phyloP scores from a whole-genome alignment of 92 coral and sea anemone genomes.

The Actinostola sp. region DNA sequence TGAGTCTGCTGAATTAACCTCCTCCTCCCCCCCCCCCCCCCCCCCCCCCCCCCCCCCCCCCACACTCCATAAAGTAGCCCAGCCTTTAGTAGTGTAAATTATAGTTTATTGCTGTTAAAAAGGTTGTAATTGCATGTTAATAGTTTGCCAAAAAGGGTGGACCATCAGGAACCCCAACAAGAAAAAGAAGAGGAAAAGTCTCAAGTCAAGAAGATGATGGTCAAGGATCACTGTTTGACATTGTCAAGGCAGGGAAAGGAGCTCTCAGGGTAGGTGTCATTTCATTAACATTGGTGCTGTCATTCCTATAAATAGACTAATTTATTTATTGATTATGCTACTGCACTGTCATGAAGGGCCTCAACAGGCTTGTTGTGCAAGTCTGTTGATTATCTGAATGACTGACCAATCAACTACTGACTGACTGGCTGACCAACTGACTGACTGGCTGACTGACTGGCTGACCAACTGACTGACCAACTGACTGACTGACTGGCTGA shows the following conservation, averaged over 20 bases:
- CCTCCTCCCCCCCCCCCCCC: too few relatives aligned
- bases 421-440: too few relatives aligned
- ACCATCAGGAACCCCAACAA: constrained; percentile 38
- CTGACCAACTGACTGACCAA: too few relatives aligned
- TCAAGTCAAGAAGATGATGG: constrained; percentile 61
- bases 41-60: too few relatives aligned
- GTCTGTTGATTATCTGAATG: too few relatives aligned
- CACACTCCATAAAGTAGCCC: too few relatives aligned
- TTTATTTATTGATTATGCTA: background rate
- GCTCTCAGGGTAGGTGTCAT: constrained; percentile 76
- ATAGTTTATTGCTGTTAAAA: background rate
- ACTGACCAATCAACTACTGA: too few relatives aligned
- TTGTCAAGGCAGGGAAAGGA: constrained; percentile 88
- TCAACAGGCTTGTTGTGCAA: too few relatives aligned
- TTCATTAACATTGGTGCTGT: background rate
- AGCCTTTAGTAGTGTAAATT: too few relatives aligned
- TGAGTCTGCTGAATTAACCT: too few relatives aligned
- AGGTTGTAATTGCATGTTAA: background rate
- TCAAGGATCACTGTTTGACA: constrained; percentile 87
- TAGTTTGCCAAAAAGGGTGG: constrained; percentile 51
- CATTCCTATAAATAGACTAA: background rate
- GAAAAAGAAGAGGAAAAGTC: constrained; percentile 54
- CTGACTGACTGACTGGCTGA: too few relatives aligned
- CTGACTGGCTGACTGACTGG: too few relatives aligned
- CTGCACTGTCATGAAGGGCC: background rate